Evolutionary conservation across 2,888 invertebrate species (phyloP).

Genomic region (Quadroppia sp.): DNA sequence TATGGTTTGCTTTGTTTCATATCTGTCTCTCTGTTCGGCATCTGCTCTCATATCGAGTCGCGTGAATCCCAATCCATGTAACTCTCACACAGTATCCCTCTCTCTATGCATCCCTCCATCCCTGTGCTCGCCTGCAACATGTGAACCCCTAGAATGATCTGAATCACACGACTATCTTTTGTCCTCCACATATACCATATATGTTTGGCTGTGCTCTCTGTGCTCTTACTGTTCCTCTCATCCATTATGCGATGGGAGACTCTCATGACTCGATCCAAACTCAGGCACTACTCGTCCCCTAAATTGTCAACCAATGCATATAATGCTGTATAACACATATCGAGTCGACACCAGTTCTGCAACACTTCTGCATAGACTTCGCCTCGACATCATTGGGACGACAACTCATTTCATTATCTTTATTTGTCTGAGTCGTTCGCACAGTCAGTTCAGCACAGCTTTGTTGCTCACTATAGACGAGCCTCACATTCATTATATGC

Average conservation of each 20-base stretch:
- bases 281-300: not conserved
- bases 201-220: slow-evolving; percentile 1
- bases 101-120: too few species aligned
- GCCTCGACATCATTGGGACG: slow-evolving; percentile 31
- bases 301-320: slow-evolving; percentile 21
- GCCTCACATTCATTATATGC: slow-evolving; percentile 5
- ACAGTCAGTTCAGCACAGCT: not conserved
- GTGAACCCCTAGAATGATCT: slow-evolving; percentile 10
- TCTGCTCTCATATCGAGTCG: slow-evolving; percentile 20
- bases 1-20: slow-evolving; percentile 35
- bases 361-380: slow-evolving; percentile 32
- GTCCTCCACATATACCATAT: slow-evolving; percentile 23
- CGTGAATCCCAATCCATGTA: not conserved
- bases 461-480: not conserved
- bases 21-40: slow-evolving; percentile 29
- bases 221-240: not conserved
- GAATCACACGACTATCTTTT: slow-evolving; percentile 32
- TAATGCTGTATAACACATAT: slow-evolving; percentile 15
- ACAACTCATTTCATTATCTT: slow-evolving; percentile 27
- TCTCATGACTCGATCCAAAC: slow-evolving; percentile 14
- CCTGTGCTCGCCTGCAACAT: slow-evolving; percentile 24
- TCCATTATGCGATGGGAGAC: slow-evolving; percentile 32
- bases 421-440: slow-evolving; percentile 2
- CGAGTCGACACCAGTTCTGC: slow-evolving; percentile 22
- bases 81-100: too few species aligned